A percentile compares a stretch with the other conserved stretches of the same genome.
phyloP scores from a whole-genome alignment of 1,140 invertebrate genomes.

The Psix sp. region DNA sequence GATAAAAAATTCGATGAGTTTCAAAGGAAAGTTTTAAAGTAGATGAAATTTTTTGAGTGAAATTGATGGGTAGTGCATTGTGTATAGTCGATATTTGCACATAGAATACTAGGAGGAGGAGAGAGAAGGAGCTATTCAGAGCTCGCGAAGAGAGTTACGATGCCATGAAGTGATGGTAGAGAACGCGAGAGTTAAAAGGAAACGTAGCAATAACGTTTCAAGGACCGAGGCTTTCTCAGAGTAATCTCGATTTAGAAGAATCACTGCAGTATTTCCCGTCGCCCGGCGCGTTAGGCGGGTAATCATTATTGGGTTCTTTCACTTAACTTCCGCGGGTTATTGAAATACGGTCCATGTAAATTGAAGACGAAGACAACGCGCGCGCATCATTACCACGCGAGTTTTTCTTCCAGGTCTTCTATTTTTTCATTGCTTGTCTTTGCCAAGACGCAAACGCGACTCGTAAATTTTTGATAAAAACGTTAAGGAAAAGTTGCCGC shows the following conservation, averaged over 20 bases:
- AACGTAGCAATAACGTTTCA: slow-evolving; percentile 66
- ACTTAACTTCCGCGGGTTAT: slow-evolving; percentile 47
- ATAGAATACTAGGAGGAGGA: too few species aligned
- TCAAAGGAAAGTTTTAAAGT: too few species aligned
- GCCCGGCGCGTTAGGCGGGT: slow-evolving; percentile 44
- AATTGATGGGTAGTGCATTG: slow-evolving; percentile 36
- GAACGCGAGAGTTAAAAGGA: slow-evolving; percentile 60
- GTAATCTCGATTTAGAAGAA: slow-evolving; percentile 66
- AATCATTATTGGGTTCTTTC: slow-evolving; percentile 62
- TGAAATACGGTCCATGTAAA: slow-evolving; percentile 54
- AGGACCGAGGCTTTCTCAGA: slow-evolving; percentile 57
- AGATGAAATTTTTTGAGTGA: too few species aligned
- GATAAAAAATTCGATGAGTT: too few species aligned
- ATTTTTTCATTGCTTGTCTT: slow-evolving; percentile 2
- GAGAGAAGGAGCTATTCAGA: not conserved
- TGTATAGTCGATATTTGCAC: slow-evolving; percentile 19
- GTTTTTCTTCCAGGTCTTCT: not conserved
- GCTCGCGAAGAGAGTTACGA: slow-evolving; percentile 48
- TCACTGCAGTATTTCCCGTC: slow-evolving; percentile 56
- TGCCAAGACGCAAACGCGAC: not conserved
- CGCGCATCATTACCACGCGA: slow-evolving; percentile 20
- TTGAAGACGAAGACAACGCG: slow-evolving; percentile 36
- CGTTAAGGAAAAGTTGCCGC: slow-evolving; percentile 18
- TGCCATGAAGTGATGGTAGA: slow-evolving; percentile 54
- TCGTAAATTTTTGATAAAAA: slow-evolving; percentile 38